Percentiles rank a stretch among this genome's conserved stretches.
Conservation (phyloP, 2,797 vertebrate genomes). For the Mallotus villosus region DNA sequence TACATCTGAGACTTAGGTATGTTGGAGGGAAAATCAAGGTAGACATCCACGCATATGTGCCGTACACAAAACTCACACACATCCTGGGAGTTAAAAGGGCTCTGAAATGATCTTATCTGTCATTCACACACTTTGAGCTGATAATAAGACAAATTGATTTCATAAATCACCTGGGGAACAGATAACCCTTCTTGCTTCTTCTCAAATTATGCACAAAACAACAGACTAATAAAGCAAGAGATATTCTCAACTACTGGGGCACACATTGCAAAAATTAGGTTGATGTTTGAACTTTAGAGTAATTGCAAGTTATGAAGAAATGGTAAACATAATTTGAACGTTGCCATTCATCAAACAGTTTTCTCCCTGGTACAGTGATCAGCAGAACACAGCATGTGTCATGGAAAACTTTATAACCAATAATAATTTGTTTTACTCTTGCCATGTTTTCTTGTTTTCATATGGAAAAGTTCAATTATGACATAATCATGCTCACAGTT, state of each 20-base stretch:
- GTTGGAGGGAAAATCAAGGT: not conserved
- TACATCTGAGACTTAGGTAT: not conserved
- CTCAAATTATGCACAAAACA: slow-evolving; percentile 67
- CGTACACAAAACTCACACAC: slow-evolving; percentile 7
- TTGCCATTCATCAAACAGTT: slow-evolving; percentile 46
- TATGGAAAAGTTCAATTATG: not conserved
- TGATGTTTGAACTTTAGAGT: slow-evolving; percentile 60
- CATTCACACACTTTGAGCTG: slow-evolving; percentile 57
- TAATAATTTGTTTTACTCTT: no score
- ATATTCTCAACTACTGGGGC: slow-evolving; percentile 57
- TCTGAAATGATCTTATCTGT: slow-evolving; percentile 63
- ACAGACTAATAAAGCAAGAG: slow-evolving; percentile 64
- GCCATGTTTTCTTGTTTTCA: not conserved
- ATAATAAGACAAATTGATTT: slow-evolving; percentile 77
- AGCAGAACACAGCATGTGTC: not conserved
- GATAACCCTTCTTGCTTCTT: slow-evolving; percentile 62
- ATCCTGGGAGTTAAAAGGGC: slow-evolving; percentile 51
- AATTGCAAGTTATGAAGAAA: slow-evolving; percentile 68
- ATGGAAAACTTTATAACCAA: not conserved
- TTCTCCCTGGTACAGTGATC: slow-evolving; percentile 30
- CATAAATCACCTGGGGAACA: slow-evolving; percentile 72
- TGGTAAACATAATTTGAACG: slow-evolving; percentile 58
- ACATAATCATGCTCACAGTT: not conserved
- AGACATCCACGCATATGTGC: slow-evolving; percentile 8
- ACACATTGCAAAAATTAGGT: slow-evolving; percentile 55